Conservation (phyloP, 2,888 invertebrate genomes). For the Ganaspis brasiliensis region DNA sequence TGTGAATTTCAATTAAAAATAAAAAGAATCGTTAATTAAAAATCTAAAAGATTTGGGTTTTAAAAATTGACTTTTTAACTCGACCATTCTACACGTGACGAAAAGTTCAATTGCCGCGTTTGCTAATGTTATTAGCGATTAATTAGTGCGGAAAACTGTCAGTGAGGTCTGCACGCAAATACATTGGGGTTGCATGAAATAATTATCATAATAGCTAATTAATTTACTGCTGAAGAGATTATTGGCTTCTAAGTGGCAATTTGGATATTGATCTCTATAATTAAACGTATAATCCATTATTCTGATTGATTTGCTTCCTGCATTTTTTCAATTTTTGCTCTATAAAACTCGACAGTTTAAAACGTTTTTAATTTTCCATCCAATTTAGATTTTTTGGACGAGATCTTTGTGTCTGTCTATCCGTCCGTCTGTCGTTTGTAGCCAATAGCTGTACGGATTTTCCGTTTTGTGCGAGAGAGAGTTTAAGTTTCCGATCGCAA, state of each 20-base stretch:
- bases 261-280: constrained; percentile 1
- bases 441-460: no score
- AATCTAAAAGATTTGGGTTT: no score
- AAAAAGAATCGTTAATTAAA: no score
- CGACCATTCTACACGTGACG: background rate
- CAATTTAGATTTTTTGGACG: no score
- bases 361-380: no score
- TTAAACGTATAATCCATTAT: background rate
- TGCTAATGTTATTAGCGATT: background rate
- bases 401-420: no score
- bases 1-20: background rate
- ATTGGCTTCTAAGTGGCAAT: constrained; percentile 13
- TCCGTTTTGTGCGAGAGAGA: no score
- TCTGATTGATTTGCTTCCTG: background rate
- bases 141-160: constrained; percentile 10
- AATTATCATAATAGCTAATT: constrained; percentile 28
- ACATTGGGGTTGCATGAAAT: constrained; percentile 24
- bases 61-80: no score
- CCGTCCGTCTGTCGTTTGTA: no score
- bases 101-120: background rate
- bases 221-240: constrained; percentile 20
- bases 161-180: background rate
- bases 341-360: no score
- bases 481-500: no score
- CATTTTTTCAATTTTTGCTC: background rate